Evolutionary conservation across 2,888 invertebrate species (phyloP), one percentile per base, ranked within the genome.

Genomic region (Lasius fuliginosus): DNA sequence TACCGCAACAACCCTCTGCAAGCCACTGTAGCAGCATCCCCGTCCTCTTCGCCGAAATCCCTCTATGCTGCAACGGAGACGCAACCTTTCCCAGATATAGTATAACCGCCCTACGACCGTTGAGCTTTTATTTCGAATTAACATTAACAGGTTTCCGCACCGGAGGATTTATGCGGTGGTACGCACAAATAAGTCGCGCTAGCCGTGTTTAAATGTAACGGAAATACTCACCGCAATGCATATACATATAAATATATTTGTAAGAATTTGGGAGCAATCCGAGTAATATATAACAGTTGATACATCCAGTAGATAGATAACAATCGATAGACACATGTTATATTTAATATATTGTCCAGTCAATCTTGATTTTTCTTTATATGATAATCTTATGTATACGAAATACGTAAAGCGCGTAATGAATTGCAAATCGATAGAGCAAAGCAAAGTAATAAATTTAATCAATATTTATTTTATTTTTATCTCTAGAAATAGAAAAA

Each of bases 71-170:
- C 74, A 81, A 60, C 58, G 74, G 36, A 76, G 60, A 42, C 30
- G 18, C 81, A 64, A 82, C 77, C 77, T 76, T 75, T 40, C 56
- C 75, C 71, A 79, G 69, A 83, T 83, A 77, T 69, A 46, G 49
- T 53, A 73, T 82, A 76, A 86, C 64, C 84, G 76, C 71, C 60
- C 36, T 36, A 85, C 74, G 83, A 86, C 76, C 86, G 82, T 86
- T 84, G 84, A 74, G 90, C 91, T 90, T 91, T 90, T 91, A 86
- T 91, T 86, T 84, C 88, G 91, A 91, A 91, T 91, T 91, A 91
- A 91, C 91, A 89, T 90, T 90, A 88, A 88, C 84, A 86, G 88
- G 85, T 85, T 91, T 91, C 91, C 88, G 73, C 90, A 77, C 69
- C 75, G 83, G 75, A 75, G 86, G 88, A 91, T 91, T 91, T 90